Evolutionary conservation across 2,888 invertebrate species (phyloP), one percentile per base, ranked within the genome.

Genomic region (Didymodactylos carnosus): DNA sequence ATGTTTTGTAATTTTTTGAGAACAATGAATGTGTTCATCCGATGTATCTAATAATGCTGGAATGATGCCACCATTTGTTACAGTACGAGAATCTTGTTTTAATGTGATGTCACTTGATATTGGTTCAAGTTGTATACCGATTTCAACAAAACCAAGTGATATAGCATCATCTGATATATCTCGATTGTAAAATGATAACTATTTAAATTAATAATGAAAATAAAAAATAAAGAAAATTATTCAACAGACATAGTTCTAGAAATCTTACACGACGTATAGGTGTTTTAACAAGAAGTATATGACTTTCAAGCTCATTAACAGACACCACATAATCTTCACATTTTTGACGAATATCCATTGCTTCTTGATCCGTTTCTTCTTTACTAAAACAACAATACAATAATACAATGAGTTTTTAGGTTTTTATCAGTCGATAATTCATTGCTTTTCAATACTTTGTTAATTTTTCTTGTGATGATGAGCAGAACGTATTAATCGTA

Each of bases 341-440:
- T 43, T 49, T 72, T 69, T 72, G 41, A 11, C 35, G 39, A 14
- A 74, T 74, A 16, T 51, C 69, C 35, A 74, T 69, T 1, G 71
- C 62, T 53, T 74, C 74, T 74, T 71, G 41, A 49, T 74, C 74
- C 8, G 74, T 72, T 69, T 74, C 74, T 27, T 71, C 62, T 72
- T 74, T 74, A 10, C 74, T 74, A 27, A 25, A 72, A 70, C 29
- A 29, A 29, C 29, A 39, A 70, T 25, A 39, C 7, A 53, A 19
- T 4, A 41, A 19, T n/a, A 39, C 16, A 10, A 19, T 23, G 3
- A 39, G n/a, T n/a, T 13, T 27, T 62, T 62, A 62, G 14, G 11
- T 62, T 13, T 13, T 14, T 23, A 13, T 23, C 11, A 62, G 14
- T 27, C 11, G 19, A 62, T 49, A 8, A 19, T 8, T 49, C n/a